Conservation (phyloP, 2,113 vertebrate genomes). For the Dryoscopus gambensis region DNA sequence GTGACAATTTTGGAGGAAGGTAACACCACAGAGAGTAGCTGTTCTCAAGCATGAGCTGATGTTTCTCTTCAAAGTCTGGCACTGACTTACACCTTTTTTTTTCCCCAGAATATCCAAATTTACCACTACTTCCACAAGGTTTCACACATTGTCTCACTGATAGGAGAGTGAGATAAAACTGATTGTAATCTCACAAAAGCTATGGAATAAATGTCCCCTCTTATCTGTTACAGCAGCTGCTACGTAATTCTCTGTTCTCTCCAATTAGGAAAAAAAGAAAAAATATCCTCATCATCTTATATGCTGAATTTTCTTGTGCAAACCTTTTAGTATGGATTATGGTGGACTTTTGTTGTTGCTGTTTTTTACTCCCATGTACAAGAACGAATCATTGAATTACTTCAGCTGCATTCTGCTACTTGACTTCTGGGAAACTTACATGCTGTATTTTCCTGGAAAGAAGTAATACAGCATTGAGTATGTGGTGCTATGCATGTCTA, state of each 20-base stretch:
- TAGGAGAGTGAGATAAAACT: background rate
- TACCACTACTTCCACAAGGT: background rate
- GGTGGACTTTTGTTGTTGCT: background rate
- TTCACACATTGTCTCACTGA: background rate
- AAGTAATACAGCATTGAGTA: background rate
- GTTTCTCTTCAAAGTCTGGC: background rate
- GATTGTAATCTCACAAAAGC: background rate
- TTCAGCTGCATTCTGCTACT: background rate
- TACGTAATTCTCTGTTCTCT: background rate
- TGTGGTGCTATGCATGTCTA: background rate
- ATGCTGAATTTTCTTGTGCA: background rate
- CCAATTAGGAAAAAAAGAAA: background rate
- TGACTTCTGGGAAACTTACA: background rate
- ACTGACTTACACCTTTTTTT: background rate
- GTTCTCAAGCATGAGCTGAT: background rate
- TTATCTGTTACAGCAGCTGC: background rate
- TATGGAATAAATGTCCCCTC: background rate
- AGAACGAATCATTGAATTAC: background rate
- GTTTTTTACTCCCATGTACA: background rate
- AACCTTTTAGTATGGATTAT: background rate
- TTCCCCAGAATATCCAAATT: background rate
- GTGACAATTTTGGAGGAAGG: background rate
- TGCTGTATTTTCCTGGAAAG: background rate
- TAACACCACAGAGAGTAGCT: background rate
- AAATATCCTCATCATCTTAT: fast-evolving